A percentile compares a stretch with the other conserved stretches of the same genome.
Evolutionary conservation across 2,113 vertebrate species (phyloP).

Genomic region (Trogon melanurus): DNA sequence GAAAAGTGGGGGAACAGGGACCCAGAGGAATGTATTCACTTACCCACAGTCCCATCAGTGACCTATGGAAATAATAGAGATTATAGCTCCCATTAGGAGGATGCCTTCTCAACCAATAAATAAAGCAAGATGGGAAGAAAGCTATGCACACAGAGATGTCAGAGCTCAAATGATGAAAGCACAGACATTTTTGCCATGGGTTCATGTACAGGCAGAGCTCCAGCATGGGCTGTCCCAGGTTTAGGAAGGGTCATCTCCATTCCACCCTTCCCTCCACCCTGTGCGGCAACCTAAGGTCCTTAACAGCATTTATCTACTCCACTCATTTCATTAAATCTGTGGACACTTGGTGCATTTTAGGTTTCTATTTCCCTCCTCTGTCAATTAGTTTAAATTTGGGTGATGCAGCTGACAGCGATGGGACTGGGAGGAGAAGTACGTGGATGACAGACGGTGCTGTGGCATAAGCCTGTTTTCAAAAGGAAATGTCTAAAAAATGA

Average conservation of each 20-base stretch:
- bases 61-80: background rate
- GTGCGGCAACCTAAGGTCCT: background rate
- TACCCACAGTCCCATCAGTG: accelerated
- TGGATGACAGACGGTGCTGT: background rate
- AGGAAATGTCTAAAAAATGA: background rate
- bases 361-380: background rate
- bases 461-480: background rate
- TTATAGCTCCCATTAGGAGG: background rate
- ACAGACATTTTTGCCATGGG: background rate
- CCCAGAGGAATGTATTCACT: background rate
- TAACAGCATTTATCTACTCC: background rate
- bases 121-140: background rate
- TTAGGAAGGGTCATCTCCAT: background rate
- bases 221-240: background rate
- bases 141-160: background rate
- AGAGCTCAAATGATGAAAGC: background rate
- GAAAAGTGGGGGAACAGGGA: background rate
- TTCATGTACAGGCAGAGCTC: background rate
- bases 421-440: background rate
- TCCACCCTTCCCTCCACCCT: background rate
- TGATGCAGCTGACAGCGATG: background rate
- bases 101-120: background rate
- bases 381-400: background rate
- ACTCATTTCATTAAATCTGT: background rate
- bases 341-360: background rate